These are phyloP conservation scores for Lepetodrilus schrolli DNA, from an alignment of 2,888 invertebrate species.

Conservation along the genomic window DNA sequence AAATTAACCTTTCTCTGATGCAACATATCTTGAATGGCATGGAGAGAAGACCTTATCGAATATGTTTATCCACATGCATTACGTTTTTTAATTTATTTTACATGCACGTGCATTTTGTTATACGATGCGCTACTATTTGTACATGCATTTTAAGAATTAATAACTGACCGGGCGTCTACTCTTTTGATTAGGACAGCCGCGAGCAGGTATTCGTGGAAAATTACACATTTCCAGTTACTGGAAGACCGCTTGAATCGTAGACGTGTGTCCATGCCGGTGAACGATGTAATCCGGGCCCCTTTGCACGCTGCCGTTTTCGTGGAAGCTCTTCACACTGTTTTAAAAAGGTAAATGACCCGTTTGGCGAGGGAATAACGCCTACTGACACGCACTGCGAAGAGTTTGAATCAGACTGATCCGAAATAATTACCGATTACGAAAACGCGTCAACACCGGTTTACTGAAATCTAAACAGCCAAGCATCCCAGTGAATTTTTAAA, in stretches of 20 bases:
- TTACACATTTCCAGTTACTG: background rate
- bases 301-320: too few species aligned
- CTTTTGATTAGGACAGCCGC: background rate
- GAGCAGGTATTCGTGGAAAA: background rate
- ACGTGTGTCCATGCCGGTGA: background rate
- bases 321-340: too few species aligned
- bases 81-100: too few species aligned
- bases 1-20: too few species aligned
- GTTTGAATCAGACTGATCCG: background rate
- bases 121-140: too few species aligned
- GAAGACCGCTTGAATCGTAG: background rate
- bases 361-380: background rate
- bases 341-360: background rate
- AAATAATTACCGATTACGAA: background rate
- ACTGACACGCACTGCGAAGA: background rate
- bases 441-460: background rate
- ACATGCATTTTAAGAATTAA: background rate
- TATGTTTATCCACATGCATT: too few species aligned
- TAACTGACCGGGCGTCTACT: background rate
- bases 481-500: too few species aligned
- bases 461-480: background rate
- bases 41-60: too few species aligned
- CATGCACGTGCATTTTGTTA: too few species aligned
- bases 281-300: too few species aligned
- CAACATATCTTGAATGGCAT: too few species aligned